phyloP scores from a whole-genome alignment of 2,113 vertebrate genomes.

The Atherinomorus stipes region DNA sequence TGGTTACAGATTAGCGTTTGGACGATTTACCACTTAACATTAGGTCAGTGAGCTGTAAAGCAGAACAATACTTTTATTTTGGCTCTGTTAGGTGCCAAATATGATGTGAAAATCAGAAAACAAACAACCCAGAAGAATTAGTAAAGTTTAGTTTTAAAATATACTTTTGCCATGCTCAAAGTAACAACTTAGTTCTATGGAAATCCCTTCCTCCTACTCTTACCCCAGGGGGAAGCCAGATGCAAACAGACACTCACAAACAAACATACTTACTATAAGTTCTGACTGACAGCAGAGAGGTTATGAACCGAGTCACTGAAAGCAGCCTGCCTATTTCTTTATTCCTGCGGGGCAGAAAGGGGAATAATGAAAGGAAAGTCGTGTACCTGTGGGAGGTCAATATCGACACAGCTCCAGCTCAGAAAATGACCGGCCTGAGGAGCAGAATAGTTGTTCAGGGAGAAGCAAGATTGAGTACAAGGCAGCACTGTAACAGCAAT shows the following conservation, averaged over 20 bases:
- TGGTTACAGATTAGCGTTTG: too few species aligned
- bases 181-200: background rate
- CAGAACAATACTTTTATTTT: too few species aligned
- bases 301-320: conserved; percentile 44
- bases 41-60: too few species aligned
- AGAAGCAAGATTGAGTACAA: conserved; percentile 67
- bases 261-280: conserved; percentile 31
- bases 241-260: background rate
- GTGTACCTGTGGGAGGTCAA: conserved; percentile 72
- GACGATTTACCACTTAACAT: too few species aligned
- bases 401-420: conserved; percentile 68
- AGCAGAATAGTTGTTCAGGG: conserved; percentile 59
- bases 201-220: conserved; percentile 4
- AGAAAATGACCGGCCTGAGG: conserved; percentile 73
- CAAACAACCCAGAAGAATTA: too few species aligned
- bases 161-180: conserved; percentile 18
- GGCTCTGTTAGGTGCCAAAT: too few species aligned
- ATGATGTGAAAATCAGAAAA: too few species aligned
- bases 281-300: conserved; percentile 51
- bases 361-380: conserved; percentile 59
- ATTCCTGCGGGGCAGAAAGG: conserved; percentile 49
- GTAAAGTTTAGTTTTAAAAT: background rate
- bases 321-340: conserved; percentile 40
- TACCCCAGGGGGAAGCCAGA: background rate
- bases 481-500: conserved; percentile 63